Evolutionary conservation across 2,888 invertebrate genomes (phyloP).

Genomic region (Candidula unifasciata): DNA sequence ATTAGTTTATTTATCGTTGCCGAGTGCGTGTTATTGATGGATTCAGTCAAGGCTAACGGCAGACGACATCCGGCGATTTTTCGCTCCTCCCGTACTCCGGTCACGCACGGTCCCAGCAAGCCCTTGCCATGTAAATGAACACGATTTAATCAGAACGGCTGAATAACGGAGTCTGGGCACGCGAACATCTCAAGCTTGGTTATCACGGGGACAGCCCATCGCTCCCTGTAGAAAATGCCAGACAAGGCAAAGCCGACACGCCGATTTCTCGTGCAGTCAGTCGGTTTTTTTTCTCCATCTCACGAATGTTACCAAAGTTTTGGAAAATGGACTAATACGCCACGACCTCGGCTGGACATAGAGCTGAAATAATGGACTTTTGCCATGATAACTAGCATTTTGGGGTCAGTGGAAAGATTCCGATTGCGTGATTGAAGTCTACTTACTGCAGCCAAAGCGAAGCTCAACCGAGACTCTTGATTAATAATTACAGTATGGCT

Average conservation of each 20-base stretch:
- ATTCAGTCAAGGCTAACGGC: constrained; percentile 54
- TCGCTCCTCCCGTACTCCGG: constrained; percentile 46
- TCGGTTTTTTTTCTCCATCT: background rate
- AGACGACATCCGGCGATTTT: constrained; percentile 52
- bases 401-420: constrained; percentile 13
- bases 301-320: constrained; percentile 39
- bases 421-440: constrained; percentile 18
- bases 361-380: constrained; percentile 43
- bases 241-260: constrained; percentile 12
- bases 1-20: constrained; percentile 53
- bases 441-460: constrained; percentile 25
- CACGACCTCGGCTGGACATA: constrained; percentile 22
- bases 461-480: constrained; percentile 18
- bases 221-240: constrained; percentile 39
- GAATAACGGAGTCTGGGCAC: constrained; percentile 55
- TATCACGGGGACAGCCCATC: constrained; percentile 32
- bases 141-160: constrained; percentile 61
- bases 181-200: constrained; percentile 46
- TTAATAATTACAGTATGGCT: constrained; percentile 43
- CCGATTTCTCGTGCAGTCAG: constrained; percentile 27
- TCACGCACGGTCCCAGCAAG: constrained; percentile 45
- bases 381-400: constrained; percentile 35
- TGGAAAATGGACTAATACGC: constrained; percentile 23
- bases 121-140: constrained; percentile 58
- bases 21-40: constrained; percentile 56